Percentiles rank a stretch among this genome's conserved stretches.
phyloP scores from a whole-genome alignment of 2,888 invertebrate genomes.

The Neria commutata region DNA sequence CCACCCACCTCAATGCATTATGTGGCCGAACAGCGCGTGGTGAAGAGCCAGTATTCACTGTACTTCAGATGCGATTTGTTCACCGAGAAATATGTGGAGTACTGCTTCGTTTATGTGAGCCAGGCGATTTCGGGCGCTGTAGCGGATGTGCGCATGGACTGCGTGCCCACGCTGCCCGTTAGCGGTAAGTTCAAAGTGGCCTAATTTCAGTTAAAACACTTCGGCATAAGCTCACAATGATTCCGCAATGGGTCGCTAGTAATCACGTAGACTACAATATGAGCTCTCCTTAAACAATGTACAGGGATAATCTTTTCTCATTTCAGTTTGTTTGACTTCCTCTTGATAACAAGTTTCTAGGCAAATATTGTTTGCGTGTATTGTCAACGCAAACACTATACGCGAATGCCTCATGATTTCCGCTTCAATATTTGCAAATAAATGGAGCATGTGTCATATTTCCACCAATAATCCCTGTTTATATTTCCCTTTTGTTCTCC shows the following conservation, averaged over 20 bases:
- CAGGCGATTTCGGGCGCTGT: constrained; percentile 85
- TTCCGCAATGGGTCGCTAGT: too few relatives aligned
- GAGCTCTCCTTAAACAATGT: too few relatives aligned
- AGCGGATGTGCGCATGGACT: constrained; percentile 82
- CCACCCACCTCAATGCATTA: constrained; percentile 70
- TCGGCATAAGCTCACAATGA: too few relatives aligned
- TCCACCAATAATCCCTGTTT: constrained; percentile 3
- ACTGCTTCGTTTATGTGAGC: constrained; percentile 87
- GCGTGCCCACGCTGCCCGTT: constrained; percentile 81
- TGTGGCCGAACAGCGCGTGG: constrained; percentile 70
- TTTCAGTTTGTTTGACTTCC: too few relatives aligned
- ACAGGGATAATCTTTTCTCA: too few relatives aligned
- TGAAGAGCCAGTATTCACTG: constrained; percentile 76
- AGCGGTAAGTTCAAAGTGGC: constrained; percentile 72
- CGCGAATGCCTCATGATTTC: neutral
- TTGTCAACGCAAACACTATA: neutral
- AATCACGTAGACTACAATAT: too few relatives aligned
- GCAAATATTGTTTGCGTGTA: neutral
- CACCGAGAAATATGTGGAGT: constrained; percentile 82
- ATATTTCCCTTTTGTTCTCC: constrained; percentile 14
- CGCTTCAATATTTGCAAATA: neutral
- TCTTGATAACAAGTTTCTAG: too few relatives aligned
- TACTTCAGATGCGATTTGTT: constrained; percentile 82
- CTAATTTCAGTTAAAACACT: too few relatives aligned
- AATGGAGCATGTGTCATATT: constrained; percentile 8